A percentile compares a stretch with the other conserved stretches of the same genome.
These are phyloP conservation scores for Apodemus agrarius DNA, from an alignment of 2,797 vertebrate genomes.

Conservation along the genomic window DNA sequence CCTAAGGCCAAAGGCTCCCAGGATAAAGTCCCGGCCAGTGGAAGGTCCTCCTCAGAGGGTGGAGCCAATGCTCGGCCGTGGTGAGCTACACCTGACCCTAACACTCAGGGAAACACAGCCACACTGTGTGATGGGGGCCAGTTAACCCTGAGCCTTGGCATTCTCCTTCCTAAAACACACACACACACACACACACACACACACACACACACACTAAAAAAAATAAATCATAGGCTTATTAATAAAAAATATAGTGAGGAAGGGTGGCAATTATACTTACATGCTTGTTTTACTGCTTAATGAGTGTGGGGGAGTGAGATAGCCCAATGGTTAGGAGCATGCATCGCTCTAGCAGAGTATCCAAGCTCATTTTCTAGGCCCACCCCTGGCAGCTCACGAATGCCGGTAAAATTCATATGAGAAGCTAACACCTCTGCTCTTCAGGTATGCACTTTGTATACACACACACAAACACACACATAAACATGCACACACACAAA, in stretches of 20 bases:
- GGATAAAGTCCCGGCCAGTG: background rate
- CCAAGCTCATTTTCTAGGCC: background rate
- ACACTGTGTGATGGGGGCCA: background rate
- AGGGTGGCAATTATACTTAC: too few species aligned
- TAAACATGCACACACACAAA: accelerated
- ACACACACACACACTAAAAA: too few species aligned
- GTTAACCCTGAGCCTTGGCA: background rate
- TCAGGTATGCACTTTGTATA: accelerated
- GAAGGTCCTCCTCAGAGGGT: background rate
- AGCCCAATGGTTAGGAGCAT: background rate
- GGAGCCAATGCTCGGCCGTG: background rate
- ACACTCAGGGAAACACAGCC: background rate
- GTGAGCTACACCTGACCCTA: background rate
- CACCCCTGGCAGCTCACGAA: background rate
- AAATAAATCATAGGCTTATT: too few species aligned
- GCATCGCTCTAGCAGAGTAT: background rate
- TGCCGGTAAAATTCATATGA: background rate
- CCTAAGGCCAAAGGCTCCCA: background rate
- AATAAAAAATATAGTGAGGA: too few species aligned
- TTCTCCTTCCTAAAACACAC: conserved; percentile 17
- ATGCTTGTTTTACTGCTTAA: too few species aligned
- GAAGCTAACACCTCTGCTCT: background rate
- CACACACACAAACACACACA: too few species aligned
- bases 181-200: too few species aligned
- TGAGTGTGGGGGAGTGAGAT: background rate